Conservation (phyloP, 2,888 invertebrate genomes). For the Crioceris asparagi region DNA sequence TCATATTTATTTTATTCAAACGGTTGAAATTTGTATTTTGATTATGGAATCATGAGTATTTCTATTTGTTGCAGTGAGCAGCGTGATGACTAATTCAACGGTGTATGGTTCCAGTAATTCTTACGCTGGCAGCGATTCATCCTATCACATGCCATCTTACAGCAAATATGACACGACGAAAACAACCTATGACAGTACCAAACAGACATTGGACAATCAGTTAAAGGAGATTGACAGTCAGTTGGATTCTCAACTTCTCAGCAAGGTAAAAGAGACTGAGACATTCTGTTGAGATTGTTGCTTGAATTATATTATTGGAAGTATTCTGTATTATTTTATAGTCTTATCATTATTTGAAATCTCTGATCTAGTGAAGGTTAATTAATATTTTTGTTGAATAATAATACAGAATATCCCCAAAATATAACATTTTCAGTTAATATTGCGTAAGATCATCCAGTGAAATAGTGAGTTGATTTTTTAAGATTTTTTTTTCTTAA, state of each 20-base stretch:
- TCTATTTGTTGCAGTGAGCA: slow-evolving; percentile 40
- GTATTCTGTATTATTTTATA: too few relatives aligned
- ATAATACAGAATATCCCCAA: too few relatives aligned
- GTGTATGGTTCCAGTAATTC: slow-evolving; percentile 47
- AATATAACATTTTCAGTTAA: too few relatives aligned
- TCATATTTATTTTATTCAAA: too few relatives aligned
- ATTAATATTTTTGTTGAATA: too few relatives aligned
- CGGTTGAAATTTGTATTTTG: too few relatives aligned
- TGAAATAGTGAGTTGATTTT: too few relatives aligned
- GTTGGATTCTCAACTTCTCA: slow-evolving; percentile 59
- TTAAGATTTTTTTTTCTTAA: too few relatives aligned
- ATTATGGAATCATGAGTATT: background rate
- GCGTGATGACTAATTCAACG: slow-evolving; percentile 47
- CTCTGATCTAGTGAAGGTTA: too few relatives aligned
- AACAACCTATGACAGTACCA: slow-evolving; percentile 56
- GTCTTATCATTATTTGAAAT: too few relatives aligned
- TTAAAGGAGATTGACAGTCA: slow-evolving; percentile 61
- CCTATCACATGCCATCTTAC: slow-evolving; percentile 30
- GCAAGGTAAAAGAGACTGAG: slow-evolving; percentile 41
- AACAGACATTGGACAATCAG: slow-evolving; percentile 59
- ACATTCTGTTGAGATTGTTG: slow-evolving; percentile 36
- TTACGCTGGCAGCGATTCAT: slow-evolving; percentile 45
- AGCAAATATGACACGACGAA: background rate
- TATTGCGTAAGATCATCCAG: too few relatives aligned
- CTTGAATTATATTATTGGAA: too few relatives aligned